These are phyloP conservation scores for Micropterix aruncella DNA, from an alignment of 2,888 invertebrate species.

Conservation along the genomic window DNA sequence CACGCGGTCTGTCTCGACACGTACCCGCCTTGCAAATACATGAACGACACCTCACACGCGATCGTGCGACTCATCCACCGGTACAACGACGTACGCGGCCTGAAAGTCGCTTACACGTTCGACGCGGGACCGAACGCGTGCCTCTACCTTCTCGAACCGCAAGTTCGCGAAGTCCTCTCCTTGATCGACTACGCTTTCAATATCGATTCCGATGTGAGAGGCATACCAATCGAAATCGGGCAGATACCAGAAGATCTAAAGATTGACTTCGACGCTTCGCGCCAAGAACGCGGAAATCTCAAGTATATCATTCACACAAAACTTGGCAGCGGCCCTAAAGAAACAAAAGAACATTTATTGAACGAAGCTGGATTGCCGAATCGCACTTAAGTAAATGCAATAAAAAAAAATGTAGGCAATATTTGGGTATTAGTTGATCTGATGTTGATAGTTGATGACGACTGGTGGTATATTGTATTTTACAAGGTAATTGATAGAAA, in stretches of 20 bases:
- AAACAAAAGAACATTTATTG: constrained; percentile 35
- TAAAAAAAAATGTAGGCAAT: too few species aligned
- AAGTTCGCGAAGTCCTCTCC: constrained; percentile 53
- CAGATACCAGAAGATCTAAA: constrained; percentile 15
- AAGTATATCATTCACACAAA: constrained; percentile 76
- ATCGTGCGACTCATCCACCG: constrained; percentile 70
- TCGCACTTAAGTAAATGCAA: too few species aligned
- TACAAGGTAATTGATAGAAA: too few species aligned
- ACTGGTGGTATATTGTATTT: too few species aligned
- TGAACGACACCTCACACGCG: constrained; percentile 76
- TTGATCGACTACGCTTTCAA: constrained; percentile 64
- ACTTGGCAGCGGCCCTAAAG: constrained; percentile 66
- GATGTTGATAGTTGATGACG: too few species aligned
- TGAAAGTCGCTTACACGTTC: constrained; percentile 87
- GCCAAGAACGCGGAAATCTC: constrained; percentile 39
- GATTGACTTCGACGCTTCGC: constrained; percentile 21
- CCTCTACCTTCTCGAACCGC: constrained; percentile 64
- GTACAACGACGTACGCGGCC: constrained; percentile 59
- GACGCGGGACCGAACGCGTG: constrained; percentile 98
- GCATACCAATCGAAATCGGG: constrained; percentile 26
- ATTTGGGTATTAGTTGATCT: too few species aligned
- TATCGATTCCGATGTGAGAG: constrained; percentile 31
- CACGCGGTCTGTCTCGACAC: constrained; percentile 91
- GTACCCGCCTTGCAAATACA: constrained; percentile 85
- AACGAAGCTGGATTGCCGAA: constrained; percentile 33